These are phyloP conservation scores for Psophia crepitans DNA, from an alignment of 2,113 vertebrate genomes.

Conservation along the genomic window DNA sequence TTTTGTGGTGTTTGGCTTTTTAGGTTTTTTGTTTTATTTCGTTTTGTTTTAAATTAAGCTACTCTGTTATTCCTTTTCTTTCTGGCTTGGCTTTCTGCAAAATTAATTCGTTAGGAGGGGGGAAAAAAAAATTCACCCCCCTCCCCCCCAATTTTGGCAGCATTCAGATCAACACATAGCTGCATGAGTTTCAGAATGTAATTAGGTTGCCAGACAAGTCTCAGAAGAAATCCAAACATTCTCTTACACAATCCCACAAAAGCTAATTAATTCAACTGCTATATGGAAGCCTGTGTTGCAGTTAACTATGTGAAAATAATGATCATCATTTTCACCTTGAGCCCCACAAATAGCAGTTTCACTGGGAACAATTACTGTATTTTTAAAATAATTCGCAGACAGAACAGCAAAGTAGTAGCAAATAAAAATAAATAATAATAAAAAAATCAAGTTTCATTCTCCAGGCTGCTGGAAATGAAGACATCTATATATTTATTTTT, in stretches of 20 bases:
- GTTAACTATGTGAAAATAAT: background rate
- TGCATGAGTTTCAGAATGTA: background rate
- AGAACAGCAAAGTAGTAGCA: background rate
- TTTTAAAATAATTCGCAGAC: background rate
- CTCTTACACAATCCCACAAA: constrained; percentile 11
- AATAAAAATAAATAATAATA: background rate
- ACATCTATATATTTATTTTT: background rate
- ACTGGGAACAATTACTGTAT: background rate
- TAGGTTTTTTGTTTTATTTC: background rate
- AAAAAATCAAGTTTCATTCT: background rate
- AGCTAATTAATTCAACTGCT: constrained; percentile 16
- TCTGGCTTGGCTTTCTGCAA: background rate
- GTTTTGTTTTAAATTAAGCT: background rate
- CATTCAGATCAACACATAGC: background rate
- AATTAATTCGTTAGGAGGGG: background rate
- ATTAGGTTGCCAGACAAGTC: constrained; percentile 28
- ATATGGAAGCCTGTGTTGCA: background rate
- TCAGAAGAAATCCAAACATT: constrained; percentile 34
- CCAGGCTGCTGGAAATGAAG: background rate
- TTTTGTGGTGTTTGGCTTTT: background rate
- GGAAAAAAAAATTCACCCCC: background rate
- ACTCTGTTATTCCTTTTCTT: background rate
- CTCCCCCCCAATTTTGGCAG: background rate
- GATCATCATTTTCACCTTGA: background rate
- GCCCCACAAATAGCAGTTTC: background rate